Percentiles rank a stretch among this genome's conserved stretches.
Evolutionary conservation across 2,797 vertebrate species (phyloP).

Genomic region (Crenuchus spilurus): DNA sequence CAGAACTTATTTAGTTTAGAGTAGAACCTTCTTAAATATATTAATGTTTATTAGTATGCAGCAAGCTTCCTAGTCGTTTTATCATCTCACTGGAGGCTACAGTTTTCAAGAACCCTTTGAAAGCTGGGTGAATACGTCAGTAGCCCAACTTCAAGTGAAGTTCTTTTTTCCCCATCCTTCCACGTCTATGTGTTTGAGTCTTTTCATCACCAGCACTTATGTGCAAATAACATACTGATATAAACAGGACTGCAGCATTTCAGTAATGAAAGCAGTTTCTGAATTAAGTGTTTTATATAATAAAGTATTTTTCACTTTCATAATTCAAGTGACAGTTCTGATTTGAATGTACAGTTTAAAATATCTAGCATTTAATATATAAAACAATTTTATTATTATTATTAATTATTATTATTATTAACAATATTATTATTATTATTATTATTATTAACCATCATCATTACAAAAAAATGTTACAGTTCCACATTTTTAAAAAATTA

Average conservation of each 20-base stretch:
- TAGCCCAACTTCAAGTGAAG: conserved; percentile 30
- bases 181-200: neutral
- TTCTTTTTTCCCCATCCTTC: neutral
- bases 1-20: conserved; percentile 18
- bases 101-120: conserved; percentile 44
- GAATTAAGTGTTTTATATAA: neutral
- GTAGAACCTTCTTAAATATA: conserved; percentile 6
- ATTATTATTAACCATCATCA: too few relatives aligned
- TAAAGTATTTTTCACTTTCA: too few relatives aligned
- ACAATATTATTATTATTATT: too few relatives aligned
- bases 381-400: too few relatives aligned
- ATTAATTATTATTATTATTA: too few relatives aligned
- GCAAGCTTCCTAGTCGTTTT: conserved; percentile 14
- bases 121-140: conserved; percentile 34
- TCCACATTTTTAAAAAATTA: too few relatives aligned
- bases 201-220: conserved; percentile 36
- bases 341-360: too few relatives aligned
- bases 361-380: too few relatives aligned
- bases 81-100: conserved; percentile 38
- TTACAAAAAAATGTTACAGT: too few relatives aligned
- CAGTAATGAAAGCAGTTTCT: neutral
- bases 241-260: conserved; percentile 6
- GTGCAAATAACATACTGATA: conserved; percentile 1
- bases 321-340: too few relatives aligned
- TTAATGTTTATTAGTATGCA: conserved; percentile 47